Conservation (phyloP, 2,888 invertebrate species). For the Volucella inflata region DNA sequence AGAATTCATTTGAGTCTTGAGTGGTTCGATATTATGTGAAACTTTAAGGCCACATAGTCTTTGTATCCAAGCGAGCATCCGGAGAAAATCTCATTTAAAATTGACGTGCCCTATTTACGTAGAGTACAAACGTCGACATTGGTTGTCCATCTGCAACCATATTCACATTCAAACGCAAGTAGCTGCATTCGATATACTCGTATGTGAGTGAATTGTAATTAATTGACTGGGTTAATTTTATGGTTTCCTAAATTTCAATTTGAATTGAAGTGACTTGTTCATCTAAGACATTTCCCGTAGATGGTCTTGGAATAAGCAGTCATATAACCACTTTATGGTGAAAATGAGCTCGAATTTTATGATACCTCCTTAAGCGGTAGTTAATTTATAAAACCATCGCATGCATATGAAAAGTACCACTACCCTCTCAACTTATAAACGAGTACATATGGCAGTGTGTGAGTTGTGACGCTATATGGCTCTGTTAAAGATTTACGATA, state of each 20-base stretch:
- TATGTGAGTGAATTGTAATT: conserved; percentile 15
- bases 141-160: neutral
- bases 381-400: conserved; percentile 57
- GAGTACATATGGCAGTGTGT: neutral
- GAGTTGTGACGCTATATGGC: neutral
- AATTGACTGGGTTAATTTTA: conserved; percentile 70
- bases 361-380: conserved; percentile 56
- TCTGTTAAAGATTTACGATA: conserved; percentile 52
- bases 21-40: conserved; percentile 40
- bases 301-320: neutral
- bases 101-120: conserved; percentile 51
- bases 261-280: conserved; percentile 39
- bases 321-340: conserved; percentile 20
- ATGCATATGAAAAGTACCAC: conserved; percentile 34
- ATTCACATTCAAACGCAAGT: conserved; percentile 36
- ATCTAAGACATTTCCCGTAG: conserved; percentile 18
- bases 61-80: conserved; percentile 29
- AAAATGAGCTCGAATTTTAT: conserved; percentile 51
- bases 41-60: conserved; percentile 58
- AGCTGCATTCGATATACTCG: conserved; percentile 55
- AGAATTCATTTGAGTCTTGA: conserved; percentile 32
- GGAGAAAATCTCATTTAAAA: conserved; percentile 60
- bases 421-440: conserved; percentile 2
- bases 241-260: conserved; percentile 72
- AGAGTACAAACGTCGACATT: conserved; percentile 12